Percentiles rank a stretch among this genome's conserved stretches.
phyloP scores from a whole-genome alignment of 2,888 invertebrate genomes.

The Eupithecia inturbata region DNA sequence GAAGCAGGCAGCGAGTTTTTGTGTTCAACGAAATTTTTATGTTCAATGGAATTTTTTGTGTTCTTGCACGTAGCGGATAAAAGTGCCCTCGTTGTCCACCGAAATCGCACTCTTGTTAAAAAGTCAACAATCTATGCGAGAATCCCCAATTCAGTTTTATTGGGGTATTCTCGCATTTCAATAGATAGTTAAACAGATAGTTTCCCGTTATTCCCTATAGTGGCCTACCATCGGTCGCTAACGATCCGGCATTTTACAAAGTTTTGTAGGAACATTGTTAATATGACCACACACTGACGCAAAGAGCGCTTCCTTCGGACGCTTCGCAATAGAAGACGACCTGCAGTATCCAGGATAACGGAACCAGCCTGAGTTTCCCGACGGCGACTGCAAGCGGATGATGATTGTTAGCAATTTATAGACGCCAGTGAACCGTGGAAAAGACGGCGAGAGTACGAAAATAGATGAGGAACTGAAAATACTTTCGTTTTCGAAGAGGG shows the following conservation, averaged over 20 bases:
- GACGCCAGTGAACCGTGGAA: slow-evolving; percentile 8
- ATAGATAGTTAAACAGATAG: too few relatives aligned
- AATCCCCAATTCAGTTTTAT: too few relatives aligned
- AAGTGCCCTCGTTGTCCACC: too few relatives aligned
- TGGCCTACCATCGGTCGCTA: too few relatives aligned
- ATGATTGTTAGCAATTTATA: slow-evolving; percentile 21
- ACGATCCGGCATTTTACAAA: neutral
- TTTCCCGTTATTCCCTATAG: too few relatives aligned
- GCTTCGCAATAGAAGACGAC: slow-evolving; percentile 30
- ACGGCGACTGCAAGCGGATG: slow-evolving; percentile 38
- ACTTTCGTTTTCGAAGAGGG: neutral
- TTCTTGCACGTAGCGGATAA: too few relatives aligned
- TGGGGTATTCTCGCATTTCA: too few relatives aligned
- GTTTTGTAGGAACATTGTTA: neutral
- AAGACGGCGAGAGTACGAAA: neutral
- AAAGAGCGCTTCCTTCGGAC: slow-evolving; percentile 28
- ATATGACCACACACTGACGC: neutral
- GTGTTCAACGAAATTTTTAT: too few relatives aligned
- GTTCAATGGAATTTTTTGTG: too few relatives aligned
- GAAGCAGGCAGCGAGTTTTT: too few relatives aligned
- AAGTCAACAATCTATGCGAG: too few relatives aligned
- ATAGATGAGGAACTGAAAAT: neutral
- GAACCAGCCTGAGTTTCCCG: slow-evolving; percentile 36
- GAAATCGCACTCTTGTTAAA: too few relatives aligned
- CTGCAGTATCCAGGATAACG: slow-evolving; percentile 42